Conservation (phyloP, 2,113 vertebrate species). For the Epinephelus moara region DNA sequence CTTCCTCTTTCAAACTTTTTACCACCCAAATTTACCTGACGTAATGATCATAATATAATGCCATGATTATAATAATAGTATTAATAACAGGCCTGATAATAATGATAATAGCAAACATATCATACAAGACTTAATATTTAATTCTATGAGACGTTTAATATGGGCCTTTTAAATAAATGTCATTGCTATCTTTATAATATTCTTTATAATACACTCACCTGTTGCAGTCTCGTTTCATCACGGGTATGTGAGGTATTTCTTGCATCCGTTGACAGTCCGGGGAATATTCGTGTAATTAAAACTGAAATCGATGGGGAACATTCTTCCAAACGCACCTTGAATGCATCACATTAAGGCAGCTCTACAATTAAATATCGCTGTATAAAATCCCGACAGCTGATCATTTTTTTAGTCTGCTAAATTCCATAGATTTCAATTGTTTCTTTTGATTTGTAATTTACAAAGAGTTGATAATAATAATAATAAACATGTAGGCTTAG, state of each 20-base stretch:
- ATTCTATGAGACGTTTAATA: not conserved
- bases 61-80: constrained; percentile 1
- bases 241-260: too few relatives aligned
- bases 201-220: not conserved
- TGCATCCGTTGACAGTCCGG: too few relatives aligned
- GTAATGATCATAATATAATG: too few relatives aligned
- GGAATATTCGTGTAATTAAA: not conserved
- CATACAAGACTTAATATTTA: not conserved
- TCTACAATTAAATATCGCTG: not conserved
- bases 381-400: not conserved
- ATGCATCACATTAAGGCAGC: not conserved
- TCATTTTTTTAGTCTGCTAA: not conserved
- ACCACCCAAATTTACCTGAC: not conserved
- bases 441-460: not conserved
- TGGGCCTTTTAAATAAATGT: not conserved
- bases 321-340: not conserved
- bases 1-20: not conserved
- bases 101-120: not conserved
- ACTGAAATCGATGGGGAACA: not conserved
- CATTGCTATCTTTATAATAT: not conserved
- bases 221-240: not conserved
- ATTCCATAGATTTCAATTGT: not conserved
- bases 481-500: too few relatives aligned
- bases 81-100: not conserved
- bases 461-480: not conserved